Evolutionary conservation across 2,888 invertebrate genomes (phyloP).

Genomic region (Aquatica leii): DNA sequence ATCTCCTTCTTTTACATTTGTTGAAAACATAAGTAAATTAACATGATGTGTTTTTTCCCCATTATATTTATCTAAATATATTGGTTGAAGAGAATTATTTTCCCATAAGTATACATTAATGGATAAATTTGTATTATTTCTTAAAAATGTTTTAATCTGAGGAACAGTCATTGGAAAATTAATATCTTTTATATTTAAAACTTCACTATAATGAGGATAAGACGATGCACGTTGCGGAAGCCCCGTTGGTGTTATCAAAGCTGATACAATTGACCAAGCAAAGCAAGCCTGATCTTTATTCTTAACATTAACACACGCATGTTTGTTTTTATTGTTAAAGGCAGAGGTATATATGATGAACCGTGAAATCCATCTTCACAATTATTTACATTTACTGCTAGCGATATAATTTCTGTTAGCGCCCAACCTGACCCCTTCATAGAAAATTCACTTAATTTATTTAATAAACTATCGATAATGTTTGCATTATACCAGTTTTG

Average conservation of each 20-base stretch:
- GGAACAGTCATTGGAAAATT: conserved; percentile 24
- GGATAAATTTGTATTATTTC: conserved; percentile 31
- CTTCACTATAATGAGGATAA: conserved; percentile 30
- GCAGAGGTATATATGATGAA: conserved; percentile 33
- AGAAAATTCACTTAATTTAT: not conserved
- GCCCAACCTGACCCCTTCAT: not conserved
- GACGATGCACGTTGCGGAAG: conserved; percentile 15
- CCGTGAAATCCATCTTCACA: conserved; percentile 15
- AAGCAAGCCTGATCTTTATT: conserved; percentile 43
- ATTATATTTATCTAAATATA: not conserved
- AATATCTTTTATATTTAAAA: conserved; percentile 31
- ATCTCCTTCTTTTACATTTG: conserved; percentile 2
- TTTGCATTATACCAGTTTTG: not conserved
- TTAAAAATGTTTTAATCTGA: conserved; percentile 37
- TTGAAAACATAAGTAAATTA: conserved; percentile 15
- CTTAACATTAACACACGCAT: conserved; percentile 39
- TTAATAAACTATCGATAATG: not conserved
- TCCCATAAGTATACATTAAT: conserved; percentile 42
- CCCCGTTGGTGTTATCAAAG: conserved; percentile 24
- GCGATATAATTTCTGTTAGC: not conserved
- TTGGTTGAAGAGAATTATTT: conserved; percentile 21
- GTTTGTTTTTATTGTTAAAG: conserved; percentile 29
- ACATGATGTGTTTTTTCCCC: not conserved
- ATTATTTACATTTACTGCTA: not conserved
- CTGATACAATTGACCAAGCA: conserved; percentile 38